phyloP scores from a whole-genome alignment of 2,888 invertebrate genomes.

The Diabrotica balteata region DNA sequence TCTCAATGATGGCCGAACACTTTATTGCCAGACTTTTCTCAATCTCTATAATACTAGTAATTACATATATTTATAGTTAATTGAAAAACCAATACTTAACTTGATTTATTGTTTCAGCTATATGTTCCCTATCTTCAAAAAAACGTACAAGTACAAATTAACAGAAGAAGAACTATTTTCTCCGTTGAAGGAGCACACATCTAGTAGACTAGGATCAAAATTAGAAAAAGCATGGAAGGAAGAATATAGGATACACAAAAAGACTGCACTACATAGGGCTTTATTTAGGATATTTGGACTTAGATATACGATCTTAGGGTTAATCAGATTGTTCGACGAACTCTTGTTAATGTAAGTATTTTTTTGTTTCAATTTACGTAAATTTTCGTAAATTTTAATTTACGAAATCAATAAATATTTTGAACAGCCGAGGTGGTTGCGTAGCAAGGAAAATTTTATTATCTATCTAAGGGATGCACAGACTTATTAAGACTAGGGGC shows the following conservation, averaged over 20 bases:
- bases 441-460: too few species aligned
- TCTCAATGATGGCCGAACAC: too few species aligned
- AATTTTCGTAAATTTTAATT: too few species aligned
- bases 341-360: conserved; percentile 54
- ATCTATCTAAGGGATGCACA: too few species aligned
- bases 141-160: conserved; percentile 73
- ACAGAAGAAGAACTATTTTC: conserved; percentile 76
- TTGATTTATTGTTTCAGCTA: conserved; percentile 65
- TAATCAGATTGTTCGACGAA: conserved; percentile 53
- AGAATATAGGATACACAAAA: conserved; percentile 53
- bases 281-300: conserved; percentile 51
- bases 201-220: conserved; percentile 69
- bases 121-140: conserved; percentile 77
- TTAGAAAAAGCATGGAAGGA: conserved; percentile 65
- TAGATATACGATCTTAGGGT: conserved; percentile 49
- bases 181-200: conserved; percentile 72
- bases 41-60: too few species aligned
- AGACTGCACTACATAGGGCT: conserved; percentile 52
- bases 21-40: too few species aligned
- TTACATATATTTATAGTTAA: too few species aligned
- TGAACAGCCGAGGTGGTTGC: too few species aligned
- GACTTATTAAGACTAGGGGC: too few species aligned
- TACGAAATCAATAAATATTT: too few species aligned
- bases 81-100: too few species aligned
- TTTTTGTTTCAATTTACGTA: too few species aligned